Base-by-base conservation (phyloP, 2,888 invertebrate genomes). In the Calliscelio sp. region DNA sequence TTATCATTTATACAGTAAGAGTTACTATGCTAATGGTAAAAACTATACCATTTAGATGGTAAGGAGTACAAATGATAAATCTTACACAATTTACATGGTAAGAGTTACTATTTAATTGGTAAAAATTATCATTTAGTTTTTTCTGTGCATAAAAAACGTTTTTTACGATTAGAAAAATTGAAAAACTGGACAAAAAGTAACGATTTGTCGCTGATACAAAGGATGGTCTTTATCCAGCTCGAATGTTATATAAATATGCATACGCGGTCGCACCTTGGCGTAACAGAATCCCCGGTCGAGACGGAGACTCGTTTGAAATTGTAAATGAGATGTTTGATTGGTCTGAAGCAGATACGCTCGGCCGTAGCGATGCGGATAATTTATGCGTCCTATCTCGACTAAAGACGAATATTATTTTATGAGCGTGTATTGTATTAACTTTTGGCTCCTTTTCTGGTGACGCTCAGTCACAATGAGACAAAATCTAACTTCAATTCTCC, bases 281-380 rank as follows among this genome's bases (percentile, higher is more conserved):
- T 80, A 70, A 75, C 73, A 79, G 83, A 70, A 84, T 55, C 61
- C 70, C 61, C 18, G 49, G 63, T 57, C 68, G 74, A 68, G 77
- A 81, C 71, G 79, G 75, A 18, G 77, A 84, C 78, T 66, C 81
- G 78, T 85, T 85, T 81, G 78, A 85, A 85, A 85, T 85, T 85
- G 84, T 78, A 81, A 85, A 85, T 85, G 81, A 81, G 84, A 79
- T 81, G 78, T 81, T 85, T 81, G 85, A 85, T 85, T 85, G 81
- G 78, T 78, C 55, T 66, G 53, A 55, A 61, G 77, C 51, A 77
- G 84, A 71, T 77, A 84, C 46, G 51, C 65, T 70, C 53, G 73
- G 24, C 68, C 66, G 57, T 71, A 41, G 57, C 77, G 53, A 77
- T 81, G 28, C 59, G 66, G 41, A 46, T 77, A 81, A 84, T 81